Evolutionary conservation across 2,113 vertebrate species (phyloP).

Genomic region (Channa maculata): DNA sequence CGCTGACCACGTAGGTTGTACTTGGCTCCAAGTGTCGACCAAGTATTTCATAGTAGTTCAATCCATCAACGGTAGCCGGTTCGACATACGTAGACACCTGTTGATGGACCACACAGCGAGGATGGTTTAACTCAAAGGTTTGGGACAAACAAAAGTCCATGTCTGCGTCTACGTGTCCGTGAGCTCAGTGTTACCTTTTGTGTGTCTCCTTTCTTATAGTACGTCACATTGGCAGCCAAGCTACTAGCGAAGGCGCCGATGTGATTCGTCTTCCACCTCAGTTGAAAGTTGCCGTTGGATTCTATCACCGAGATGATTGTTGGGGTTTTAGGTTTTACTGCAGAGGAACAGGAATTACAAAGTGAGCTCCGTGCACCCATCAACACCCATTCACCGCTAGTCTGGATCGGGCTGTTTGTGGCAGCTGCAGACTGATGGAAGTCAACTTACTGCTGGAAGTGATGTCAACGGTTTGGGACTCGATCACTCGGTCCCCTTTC

Average conservation of each 20-base stretch:
- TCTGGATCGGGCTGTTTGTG: background rate
- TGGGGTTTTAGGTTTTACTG: constrained; percentile 78
- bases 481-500: background rate
- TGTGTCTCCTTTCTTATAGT: constrained; percentile 53
- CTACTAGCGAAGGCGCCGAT: accelerated
- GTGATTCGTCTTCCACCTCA: constrained; percentile 60
- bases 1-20: constrained; percentile 65
- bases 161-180: background rate
- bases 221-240: constrained; percentile 32
- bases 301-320: constrained; percentile 25
- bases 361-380: background rate
- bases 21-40: constrained; percentile 37
- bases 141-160: background rate
- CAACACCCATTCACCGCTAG: background rate
- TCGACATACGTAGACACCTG: accelerated
- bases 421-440: background rate
- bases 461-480: background rate
- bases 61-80: accelerated
- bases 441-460: constrained; percentile 47
- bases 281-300: constrained; percentile 41
- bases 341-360: background rate
- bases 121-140: background rate
- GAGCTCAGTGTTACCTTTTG: constrained; percentile 37
- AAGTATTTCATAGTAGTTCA: constrained; percentile 40
- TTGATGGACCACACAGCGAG: too few relatives aligned